Percentiles rank a stretch among this genome's conserved stretches.
Conservation (phyloP, 2,113 vertebrate species). For the Cyphomyrus discorhynchus region DNA sequence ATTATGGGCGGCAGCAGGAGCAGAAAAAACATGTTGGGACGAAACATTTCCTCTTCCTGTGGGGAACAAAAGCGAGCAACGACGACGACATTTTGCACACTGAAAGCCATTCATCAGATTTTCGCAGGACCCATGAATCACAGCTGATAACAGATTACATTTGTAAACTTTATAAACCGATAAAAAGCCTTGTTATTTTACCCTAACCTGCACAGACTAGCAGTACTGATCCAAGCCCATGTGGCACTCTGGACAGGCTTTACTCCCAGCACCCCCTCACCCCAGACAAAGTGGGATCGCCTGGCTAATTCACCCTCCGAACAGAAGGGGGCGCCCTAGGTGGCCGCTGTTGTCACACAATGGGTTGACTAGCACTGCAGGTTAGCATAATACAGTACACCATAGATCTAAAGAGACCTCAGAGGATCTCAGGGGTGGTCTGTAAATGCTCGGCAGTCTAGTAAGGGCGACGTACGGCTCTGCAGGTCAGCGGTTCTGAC, state of each 20-base stretch:
- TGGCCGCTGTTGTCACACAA: not conserved
- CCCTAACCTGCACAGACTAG: not conserved
- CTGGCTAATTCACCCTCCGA: not conserved
- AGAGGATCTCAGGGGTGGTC: not conserved
- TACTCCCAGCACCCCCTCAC: not conserved
- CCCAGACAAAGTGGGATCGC: not conserved
- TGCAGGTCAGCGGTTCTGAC: not conserved
- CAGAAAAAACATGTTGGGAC: slow-evolving; percentile 98
- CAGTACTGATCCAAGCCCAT: not conserved
- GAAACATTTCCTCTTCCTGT: slow-evolving; percentile 98
- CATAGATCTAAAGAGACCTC: not conserved
- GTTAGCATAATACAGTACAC: not conserved
- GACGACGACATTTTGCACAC: not conserved
- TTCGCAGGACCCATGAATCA: not conserved
- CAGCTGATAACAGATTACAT: not conserved
- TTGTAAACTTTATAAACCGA: not conserved
- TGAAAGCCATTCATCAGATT: not conserved
- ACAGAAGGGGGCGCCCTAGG: not conserved
- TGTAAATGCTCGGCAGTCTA: not conserved
- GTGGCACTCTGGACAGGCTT: not conserved
- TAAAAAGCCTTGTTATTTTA: not conserved
- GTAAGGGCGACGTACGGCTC: not conserved
- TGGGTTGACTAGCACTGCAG: not conserved
- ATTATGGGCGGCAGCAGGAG: slow-evolving; percentile 94
- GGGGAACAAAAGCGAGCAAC: slow-evolving; percentile 26